Base-by-base conservation (phyloP, 2,113 vertebrate genomes). In the Callipepla squamata region DNA sequence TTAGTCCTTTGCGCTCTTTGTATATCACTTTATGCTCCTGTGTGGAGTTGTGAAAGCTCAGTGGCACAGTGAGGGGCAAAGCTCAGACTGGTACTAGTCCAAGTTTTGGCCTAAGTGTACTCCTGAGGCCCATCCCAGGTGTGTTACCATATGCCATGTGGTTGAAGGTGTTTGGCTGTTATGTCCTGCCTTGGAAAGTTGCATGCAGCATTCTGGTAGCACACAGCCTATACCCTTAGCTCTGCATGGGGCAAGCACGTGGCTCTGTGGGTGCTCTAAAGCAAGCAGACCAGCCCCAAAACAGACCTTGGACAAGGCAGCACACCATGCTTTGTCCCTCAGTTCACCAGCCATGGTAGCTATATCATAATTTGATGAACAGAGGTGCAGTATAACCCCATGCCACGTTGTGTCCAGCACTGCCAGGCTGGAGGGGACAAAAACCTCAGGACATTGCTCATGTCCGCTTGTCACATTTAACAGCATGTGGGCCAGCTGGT, bases 401-500 rank as follows among this genome's bases (percentile, higher is more conserved):
- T 34, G 25, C 44, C 40, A n/a, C 34, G 40, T 68, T 26, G 7
- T 73, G 34, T 11, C 85, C 55, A 62, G 63, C 20, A 13, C 21
- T 70, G 59, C 30, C 18, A 6, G 21, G 34, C 32, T 59, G 59
- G 38, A 59, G 65, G 53, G 62, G 32, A 59, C 42, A 62, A 34
- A 87, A 90, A 83, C 25, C 42, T 85, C 63, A 50, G 50, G 61
- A 67, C 51, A 6, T 63, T 51, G 80, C 77, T 90, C 28, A 50
- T 34, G 66, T 50, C 30, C 5, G 4, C 18, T 73, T 90, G 48
- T 85, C 74, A 22, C 40, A 32, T 58, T 77, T 74, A 58, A 32
- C n/a, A 87, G 87, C 48, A 65, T 58, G n/a, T 15, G 38, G 79
- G 23, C 55, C 72, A 95, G 45, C 72, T 96, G 72, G 63, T 34